phyloP scores from a whole-genome alignment of 2,888 invertebrate genomes.

The Habrosyne pyritoides region DNA sequence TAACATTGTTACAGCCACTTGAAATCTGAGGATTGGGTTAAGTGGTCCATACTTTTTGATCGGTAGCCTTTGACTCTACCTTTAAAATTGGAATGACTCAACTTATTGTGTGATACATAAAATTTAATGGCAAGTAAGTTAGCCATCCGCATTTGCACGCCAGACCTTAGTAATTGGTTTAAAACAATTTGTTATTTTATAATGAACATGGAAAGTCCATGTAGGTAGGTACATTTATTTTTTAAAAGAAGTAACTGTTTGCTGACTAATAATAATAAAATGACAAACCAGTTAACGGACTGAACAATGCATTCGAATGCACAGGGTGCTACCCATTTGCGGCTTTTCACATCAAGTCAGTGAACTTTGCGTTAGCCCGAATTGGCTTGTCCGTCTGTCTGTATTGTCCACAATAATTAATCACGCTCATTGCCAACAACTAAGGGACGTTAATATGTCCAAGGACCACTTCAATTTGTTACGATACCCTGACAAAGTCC shows the following conservation, averaged over 20 bases:
- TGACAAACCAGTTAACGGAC: neutral
- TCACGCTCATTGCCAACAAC: conserved; percentile 61
- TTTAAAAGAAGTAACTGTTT: neutral
- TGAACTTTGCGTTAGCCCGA: conserved; percentile 68
- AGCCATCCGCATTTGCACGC: neutral
- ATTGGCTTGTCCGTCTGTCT: conserved; percentile 64
- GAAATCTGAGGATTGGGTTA: conserved; percentile 32
- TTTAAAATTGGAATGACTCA: neutral
- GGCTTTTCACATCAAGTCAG: conserved; percentile 52
- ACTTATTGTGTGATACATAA: neutral
- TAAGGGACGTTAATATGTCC: conserved; percentile 70
- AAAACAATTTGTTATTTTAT: neutral
- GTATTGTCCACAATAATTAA: conserved; percentile 69
- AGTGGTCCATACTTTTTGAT: conserved; percentile 17
- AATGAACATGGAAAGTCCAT: too few species aligned
- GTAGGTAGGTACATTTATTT: neutral
- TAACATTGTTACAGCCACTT: conserved; percentile 37
- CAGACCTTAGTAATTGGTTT: neutral
- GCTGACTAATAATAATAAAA: neutral
- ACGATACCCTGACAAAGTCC: conserved; percentile 64
- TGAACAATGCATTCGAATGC: conserved; percentile 4
- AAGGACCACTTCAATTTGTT: conserved; percentile 73
- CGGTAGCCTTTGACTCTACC: conserved; percentile 10
- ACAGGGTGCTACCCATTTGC: conserved; percentile 17
- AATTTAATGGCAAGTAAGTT: neutral